These are phyloP conservation scores for Cancer borealis DNA, from an alignment of 2,888 invertebrate species.

Conservation along the genomic window DNA sequence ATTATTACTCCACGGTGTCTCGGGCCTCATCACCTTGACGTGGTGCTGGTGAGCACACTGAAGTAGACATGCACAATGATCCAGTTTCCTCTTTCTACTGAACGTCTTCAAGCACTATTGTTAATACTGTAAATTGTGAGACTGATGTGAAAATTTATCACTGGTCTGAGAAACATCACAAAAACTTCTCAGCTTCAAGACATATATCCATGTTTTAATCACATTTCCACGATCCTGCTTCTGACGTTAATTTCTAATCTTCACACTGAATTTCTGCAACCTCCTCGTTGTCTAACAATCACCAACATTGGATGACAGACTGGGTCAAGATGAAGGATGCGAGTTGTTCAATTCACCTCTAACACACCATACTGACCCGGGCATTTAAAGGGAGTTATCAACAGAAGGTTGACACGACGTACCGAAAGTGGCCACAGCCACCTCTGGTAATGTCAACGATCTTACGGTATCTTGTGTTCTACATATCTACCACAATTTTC, in stretches of 20 bases:
- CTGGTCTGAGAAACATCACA: background rate
- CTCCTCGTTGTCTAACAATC: background rate
- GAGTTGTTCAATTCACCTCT: background rate
- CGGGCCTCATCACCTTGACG: slow-evolving; percentile 9
- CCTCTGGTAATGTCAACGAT: slow-evolving; percentile 58
- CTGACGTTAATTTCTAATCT: background rate
- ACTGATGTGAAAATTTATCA: background rate
- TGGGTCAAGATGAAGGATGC: background rate
- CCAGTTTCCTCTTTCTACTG: background rate
- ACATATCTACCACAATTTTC: background rate
- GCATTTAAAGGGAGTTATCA: background rate
- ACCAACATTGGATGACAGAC: background rate
- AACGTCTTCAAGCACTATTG: background rate
- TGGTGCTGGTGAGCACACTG: background rate
- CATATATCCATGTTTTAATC: background rate
- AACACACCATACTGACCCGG: background rate
- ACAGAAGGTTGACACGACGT: background rate
- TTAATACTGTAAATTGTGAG: background rate
- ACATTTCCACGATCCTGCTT: background rate
- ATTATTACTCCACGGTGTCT: background rate
- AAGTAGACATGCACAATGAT: background rate
- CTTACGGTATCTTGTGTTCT: background rate
- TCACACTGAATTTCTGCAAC: background rate
- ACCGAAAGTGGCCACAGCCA: slow-evolving; percentile 34
- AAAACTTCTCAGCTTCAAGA: background rate